Percentiles rank a stretch among this genome's conserved stretches.
These are phyloP conservation scores for Heloderma charlesbogerti DNA, from an alignment of 2,113 vertebrate species.

Conservation along the genomic window DNA sequence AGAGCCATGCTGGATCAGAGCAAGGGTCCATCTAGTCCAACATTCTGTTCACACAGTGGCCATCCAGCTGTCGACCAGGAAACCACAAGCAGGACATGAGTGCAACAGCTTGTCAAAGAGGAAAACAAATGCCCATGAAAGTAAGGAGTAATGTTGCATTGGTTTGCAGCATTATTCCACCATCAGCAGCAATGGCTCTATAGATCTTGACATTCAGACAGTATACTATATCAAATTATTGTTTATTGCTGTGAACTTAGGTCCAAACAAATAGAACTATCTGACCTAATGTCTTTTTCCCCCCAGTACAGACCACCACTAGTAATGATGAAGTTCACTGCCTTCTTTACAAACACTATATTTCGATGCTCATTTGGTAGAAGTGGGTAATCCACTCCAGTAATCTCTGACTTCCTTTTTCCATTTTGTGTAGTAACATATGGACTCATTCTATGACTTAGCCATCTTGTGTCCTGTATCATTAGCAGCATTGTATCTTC, in stretches of 20 bases:
- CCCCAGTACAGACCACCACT: background rate
- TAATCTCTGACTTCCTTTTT: background rate
- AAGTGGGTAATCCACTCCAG: background rate
- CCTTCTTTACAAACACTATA: background rate
- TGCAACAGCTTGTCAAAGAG: background rate
- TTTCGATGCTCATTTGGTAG: background rate
- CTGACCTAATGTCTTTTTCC: background rate
- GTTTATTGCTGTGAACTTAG: background rate
- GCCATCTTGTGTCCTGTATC: background rate
- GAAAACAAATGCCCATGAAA: background rate
- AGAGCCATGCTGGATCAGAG: too few relatives aligned
- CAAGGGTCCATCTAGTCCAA: too few relatives aligned
- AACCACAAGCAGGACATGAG: too few relatives aligned
- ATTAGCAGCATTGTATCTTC: background rate
- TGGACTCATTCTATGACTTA: conserved; percentile 11
- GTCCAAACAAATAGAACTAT: background rate
- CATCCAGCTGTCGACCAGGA: too few relatives aligned
- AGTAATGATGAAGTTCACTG: background rate
- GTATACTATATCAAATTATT: background rate
- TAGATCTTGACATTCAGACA: background rate
- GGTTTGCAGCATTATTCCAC: background rate
- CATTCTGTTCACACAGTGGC: too few relatives aligned
- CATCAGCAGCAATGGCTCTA: background rate
- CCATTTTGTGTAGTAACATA: background rate
- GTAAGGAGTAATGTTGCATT: background rate